Conservation (phyloP, 2,797 vertebrate species). For the Setipinna tenuifilis region DNA sequence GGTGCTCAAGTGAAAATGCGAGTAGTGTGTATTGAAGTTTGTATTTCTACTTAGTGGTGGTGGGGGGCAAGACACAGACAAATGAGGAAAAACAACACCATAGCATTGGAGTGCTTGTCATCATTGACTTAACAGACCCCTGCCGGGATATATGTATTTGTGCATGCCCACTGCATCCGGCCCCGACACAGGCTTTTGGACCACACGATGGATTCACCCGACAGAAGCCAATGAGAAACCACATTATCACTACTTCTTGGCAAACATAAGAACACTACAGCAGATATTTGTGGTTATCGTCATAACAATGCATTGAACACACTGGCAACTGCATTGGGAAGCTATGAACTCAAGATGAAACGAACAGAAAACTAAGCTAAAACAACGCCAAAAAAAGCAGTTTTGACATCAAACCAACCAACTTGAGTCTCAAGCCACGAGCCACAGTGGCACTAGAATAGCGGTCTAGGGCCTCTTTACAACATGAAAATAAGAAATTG, state of each 20-base stretch:
- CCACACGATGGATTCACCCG: conserved; percentile 60
- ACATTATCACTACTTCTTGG: conserved; percentile 78
- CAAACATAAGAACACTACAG: conserved; percentile 66
- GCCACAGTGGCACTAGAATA: conserved; percentile 63
- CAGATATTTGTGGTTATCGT: conserved; percentile 70
- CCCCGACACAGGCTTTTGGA: conserved; percentile 56
- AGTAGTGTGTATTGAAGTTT: conserved; percentile 54
- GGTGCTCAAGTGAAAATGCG: conserved; percentile 50
- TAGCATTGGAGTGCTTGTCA: conserved; percentile 66
- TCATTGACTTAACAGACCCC: conserved; percentile 62
- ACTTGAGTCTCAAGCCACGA: conserved; percentile 60
- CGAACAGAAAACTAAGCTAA: conserved; percentile 73
- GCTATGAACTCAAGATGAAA: conserved; percentile 73
- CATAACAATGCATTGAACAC: conserved; percentile 78
- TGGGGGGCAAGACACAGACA: background rate
- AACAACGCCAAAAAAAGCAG: conserved; percentile 59
- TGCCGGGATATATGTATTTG: conserved; percentile 63
- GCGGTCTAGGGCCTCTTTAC: conserved; percentile 58
- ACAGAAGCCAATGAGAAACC: conserved; percentile 85
- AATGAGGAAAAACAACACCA: conserved; percentile 54
- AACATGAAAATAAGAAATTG: conserved; percentile 32
- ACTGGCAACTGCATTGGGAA: conserved; percentile 81
- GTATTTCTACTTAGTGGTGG: conserved; percentile 32
- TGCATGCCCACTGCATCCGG: conserved; percentile 63
- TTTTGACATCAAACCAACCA: conserved; percentile 53